These are phyloP conservation scores for Halesus radiatus DNA, from an alignment of 1,140 invertebrate genomes.

Conservation along the genomic window DNA sequence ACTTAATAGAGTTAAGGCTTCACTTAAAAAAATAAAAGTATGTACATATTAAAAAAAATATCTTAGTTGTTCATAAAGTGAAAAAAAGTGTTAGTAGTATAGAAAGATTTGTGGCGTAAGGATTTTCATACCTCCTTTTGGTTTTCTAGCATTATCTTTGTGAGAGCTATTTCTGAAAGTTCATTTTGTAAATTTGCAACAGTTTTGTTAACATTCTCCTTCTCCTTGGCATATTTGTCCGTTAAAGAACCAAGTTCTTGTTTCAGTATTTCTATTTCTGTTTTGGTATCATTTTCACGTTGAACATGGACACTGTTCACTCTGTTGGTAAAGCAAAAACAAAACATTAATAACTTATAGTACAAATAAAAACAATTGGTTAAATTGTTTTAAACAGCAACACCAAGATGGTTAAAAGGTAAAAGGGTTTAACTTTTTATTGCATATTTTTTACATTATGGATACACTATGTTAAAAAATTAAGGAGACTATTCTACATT, in stretches of 20 bases:
- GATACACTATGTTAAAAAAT: no score
- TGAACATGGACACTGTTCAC: constrained; percentile 60
- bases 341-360: neutral
- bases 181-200: constrained; percentile 56
- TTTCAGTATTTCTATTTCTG: constrained; percentile 52
- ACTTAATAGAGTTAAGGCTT: neutral
- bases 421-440: no score
- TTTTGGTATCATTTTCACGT: constrained; percentile 60
- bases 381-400: no score
- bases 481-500: no score
- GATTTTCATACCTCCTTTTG: constrained; percentile 63
- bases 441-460: no score
- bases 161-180: constrained; percentile 63
- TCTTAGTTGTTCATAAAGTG: neutral
- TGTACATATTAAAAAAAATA: neutral
- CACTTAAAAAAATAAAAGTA: neutral
- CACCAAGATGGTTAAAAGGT: no score
- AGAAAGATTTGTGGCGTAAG: neutral
- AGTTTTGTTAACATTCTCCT: constrained; percentile 29
- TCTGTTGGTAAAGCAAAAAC: constrained; percentile 47
- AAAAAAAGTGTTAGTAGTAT: constrained; percentile 4
- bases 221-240: constrained; percentile 56
- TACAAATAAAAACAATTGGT: no score
- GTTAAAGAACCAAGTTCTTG: constrained; percentile 59
- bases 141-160: constrained; percentile 63